These are phyloP conservation scores for Meghimatium bilineatum DNA, from an alignment of 2,888 invertebrate genomes.

Conservation along the genomic window DNA sequence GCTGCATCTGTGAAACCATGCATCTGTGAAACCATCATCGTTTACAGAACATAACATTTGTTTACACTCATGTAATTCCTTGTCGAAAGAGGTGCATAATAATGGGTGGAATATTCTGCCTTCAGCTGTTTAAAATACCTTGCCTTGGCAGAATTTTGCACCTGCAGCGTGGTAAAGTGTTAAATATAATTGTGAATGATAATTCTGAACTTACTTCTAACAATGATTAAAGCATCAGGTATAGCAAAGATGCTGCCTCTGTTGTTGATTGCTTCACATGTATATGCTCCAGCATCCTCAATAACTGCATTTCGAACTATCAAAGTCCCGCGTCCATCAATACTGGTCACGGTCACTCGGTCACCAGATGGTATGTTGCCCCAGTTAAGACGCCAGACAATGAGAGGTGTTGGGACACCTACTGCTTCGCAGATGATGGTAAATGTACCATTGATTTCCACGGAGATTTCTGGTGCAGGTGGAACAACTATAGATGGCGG, in stretches of 20 bases:
- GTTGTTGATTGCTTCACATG: conserved; percentile 95
- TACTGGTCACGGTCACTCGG: conserved; percentile 80
- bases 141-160: too few species aligned
- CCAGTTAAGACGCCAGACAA: conserved; percentile 98
- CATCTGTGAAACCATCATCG: too few species aligned
- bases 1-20: too few species aligned
- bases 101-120: too few species aligned
- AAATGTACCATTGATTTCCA: conserved; percentile 85
- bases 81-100: too few species aligned
- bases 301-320: conserved; percentile 81
- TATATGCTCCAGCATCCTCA: conserved; percentile 95
- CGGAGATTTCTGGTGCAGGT: conserved; percentile 83
- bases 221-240: conserved; percentile 92
- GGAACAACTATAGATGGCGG: conserved; percentile 86
- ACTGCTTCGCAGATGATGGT: conserved; percentile 90
- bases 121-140: too few species aligned
- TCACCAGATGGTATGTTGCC: conserved; percentile 80
- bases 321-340: conserved; percentile 87
- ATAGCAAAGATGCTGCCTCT: conserved; percentile 89
- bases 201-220: conserved; percentile 78
- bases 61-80: too few species aligned
- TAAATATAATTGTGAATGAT: background rate
- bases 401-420: conserved; percentile 91
- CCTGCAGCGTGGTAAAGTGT: too few species aligned
- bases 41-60: too few species aligned